These are phyloP conservation scores for Merodon equestris DNA, from an alignment of 2,888 invertebrate species.

Conservation along the genomic window DNA sequence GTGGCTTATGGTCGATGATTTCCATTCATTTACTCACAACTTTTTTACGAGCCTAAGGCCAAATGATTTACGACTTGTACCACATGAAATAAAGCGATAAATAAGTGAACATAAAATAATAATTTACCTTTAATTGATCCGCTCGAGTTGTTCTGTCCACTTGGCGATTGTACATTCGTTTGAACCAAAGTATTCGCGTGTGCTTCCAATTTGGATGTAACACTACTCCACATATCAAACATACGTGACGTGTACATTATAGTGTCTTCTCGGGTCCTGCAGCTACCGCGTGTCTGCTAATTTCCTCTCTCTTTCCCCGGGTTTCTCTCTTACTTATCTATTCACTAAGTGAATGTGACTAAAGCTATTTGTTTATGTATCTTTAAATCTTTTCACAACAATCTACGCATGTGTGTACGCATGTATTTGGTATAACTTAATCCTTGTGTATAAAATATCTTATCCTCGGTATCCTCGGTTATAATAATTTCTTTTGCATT, in stretches of 20 bases:
- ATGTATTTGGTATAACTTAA: constrained; percentile 43
- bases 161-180: constrained; percentile 79
- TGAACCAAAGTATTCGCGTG: constrained; percentile 79
- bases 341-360: constrained; percentile 51
- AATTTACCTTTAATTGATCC: constrained; percentile 79
- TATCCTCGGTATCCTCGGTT: too few species aligned
- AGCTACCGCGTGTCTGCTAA: constrained; percentile 24
- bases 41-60: too few species aligned
- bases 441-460: constrained; percentile 61
- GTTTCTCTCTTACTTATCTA: constrained; percentile 28
- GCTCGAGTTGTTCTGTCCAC: constrained; percentile 78
- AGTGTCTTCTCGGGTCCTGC: constrained; percentile 64
- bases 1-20: too few species aligned
- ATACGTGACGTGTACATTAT: constrained; percentile 80
- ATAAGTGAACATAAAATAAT: background rate
- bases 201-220: constrained; percentile 79
- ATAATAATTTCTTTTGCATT: constrained; percentile 1
- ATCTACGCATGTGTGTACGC: constrained; percentile 21
- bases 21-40: too few species aligned
- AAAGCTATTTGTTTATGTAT: constrained; percentile 37
- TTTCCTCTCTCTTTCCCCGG: constrained; percentile 1
- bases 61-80: background rate
- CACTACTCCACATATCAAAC: constrained; percentile 80
- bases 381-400: constrained; percentile 70
- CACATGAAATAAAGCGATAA: background rate